Evolutionary conservation across 1,140 invertebrate genomes (phyloP).

Genomic region (Trachymyrmex cornetzi): DNA sequence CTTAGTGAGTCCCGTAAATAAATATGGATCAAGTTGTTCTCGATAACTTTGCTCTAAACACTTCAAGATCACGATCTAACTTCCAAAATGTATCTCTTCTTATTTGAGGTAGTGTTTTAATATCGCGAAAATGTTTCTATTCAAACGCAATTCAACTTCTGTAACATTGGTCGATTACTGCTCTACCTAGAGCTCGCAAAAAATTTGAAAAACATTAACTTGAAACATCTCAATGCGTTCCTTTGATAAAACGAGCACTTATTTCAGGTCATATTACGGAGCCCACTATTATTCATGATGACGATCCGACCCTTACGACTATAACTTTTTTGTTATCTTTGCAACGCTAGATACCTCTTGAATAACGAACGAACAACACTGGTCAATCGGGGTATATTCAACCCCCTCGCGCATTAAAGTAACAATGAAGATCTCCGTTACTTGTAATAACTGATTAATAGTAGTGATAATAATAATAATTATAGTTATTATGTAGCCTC

Average conservation of each 20-base stretch:
- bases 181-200: not conserved
- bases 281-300: not conserved
- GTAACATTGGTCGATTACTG: not conserved
- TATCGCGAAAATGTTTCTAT: not conserved
- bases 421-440: slow-evolving; percentile 78
- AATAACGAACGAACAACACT: slow-evolving; percentile 81
- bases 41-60: slow-evolving; percentile 13
- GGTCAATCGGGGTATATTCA: slow-evolving; percentile 66
- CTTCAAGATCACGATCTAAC: not conserved
- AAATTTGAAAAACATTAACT: not conserved
- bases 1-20: not conserved
- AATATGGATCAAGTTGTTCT: not conserved
- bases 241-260: not conserved
- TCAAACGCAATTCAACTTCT: not conserved
- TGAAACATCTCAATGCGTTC: not conserved
- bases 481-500: slow-evolving; percentile 85
- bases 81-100: not conserved
- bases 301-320: slow-evolving; percentile 61
- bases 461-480: slow-evolving; percentile 76
- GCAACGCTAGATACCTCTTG: slow-evolving; percentile 77
- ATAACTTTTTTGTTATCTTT: slow-evolving; percentile 69
- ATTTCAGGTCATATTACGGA: not conserved
- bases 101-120: slow-evolving; percentile 6
- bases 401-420: slow-evolving; percentile 72
- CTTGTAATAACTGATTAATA: slow-evolving; percentile 81